Evolutionary conservation across 1,140 invertebrate species (phyloP).

Genomic region (Yoshiicerus persimilis): DNA sequence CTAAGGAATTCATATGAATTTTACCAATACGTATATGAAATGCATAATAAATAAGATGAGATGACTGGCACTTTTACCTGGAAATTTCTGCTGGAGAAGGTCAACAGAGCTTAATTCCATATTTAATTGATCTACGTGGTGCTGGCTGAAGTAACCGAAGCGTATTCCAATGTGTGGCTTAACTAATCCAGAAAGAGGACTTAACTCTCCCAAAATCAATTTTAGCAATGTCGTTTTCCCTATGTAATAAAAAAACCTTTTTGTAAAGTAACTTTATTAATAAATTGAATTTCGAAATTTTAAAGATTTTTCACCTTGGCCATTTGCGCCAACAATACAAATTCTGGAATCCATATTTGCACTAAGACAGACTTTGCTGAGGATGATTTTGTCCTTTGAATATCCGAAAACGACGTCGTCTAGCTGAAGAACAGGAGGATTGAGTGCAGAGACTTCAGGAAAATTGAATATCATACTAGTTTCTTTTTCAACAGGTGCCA

Average conservation of each 20-base stretch:
- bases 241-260: background rate
- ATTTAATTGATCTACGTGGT: conserved; percentile 72
- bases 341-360: conserved; percentile 93
- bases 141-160: conserved; percentile 99
- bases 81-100: conserved; percentile 79
- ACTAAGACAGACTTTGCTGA: conserved; percentile 80
- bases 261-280: conserved; percentile 61
- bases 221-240: conserved; percentile 91
- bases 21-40: background rate
- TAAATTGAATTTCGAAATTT: conserved; percentile 67
- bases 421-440: conserved; percentile 90
- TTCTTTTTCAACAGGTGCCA: conserved; percentile 94
- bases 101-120: conserved; percentile 76
- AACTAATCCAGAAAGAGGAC: conserved; percentile 78
- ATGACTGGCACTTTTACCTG: no score
- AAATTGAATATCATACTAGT: conserved; percentile 86
- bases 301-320: conserved; percentile 60
- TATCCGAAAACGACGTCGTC: conserved; percentile 93
- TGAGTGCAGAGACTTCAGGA: conserved; percentile 87
- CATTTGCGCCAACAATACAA: conserved; percentile 80
- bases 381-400: conserved; percentile 66
- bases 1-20: conserved; percentile 57
- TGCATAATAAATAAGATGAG: no score
- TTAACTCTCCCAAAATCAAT: conserved; percentile 86
- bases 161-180: conserved; percentile 86